Evolutionary conservation across 2,113 vertebrate species (phyloP).

Genomic region (Halichoeres trimaculatus): DNA sequence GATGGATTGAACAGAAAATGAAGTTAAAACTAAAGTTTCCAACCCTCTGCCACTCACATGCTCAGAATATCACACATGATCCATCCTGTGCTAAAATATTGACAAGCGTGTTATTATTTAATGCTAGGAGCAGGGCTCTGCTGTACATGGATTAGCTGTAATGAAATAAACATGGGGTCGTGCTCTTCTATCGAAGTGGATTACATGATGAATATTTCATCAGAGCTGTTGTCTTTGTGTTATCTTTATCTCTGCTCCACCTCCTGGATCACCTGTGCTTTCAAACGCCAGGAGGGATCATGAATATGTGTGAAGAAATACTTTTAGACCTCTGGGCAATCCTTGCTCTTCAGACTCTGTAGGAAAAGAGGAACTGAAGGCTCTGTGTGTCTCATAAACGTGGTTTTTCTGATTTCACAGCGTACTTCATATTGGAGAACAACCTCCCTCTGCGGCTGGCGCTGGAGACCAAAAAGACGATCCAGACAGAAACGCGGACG

Average conservation of each 20-base stretch:
- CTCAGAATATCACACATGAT: neutral
- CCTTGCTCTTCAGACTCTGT: neutral
- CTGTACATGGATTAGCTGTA: constrained; percentile 4
- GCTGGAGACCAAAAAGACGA: constrained; percentile 84
- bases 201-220: constrained; percentile 37
- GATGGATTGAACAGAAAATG: neutral
- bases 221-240: neutral
- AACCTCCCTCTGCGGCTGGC: constrained; percentile 85
- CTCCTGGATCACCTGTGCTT: neutral
- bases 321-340: neutral
- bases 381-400: neutral
- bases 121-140: neutral
- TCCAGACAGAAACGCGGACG: constrained; percentile 83
- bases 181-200: neutral
- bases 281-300: neutral
- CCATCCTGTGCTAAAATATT: neutral
- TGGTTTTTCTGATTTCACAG: constrained; percentile 69
- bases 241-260: constrained; percentile 1
- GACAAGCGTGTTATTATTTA: neutral
- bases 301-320: neutral
- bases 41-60: neutral
- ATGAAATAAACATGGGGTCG: constrained; percentile 15
- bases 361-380: too few species aligned
- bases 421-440: constrained; percentile 89
- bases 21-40: neutral